A percentile compares a stretch with the other conserved stretches of the same genome.
Evolutionary conservation across 1,140 invertebrate genomes (phyloP).

Genomic region (Dendroctonus ponderosae): DNA sequence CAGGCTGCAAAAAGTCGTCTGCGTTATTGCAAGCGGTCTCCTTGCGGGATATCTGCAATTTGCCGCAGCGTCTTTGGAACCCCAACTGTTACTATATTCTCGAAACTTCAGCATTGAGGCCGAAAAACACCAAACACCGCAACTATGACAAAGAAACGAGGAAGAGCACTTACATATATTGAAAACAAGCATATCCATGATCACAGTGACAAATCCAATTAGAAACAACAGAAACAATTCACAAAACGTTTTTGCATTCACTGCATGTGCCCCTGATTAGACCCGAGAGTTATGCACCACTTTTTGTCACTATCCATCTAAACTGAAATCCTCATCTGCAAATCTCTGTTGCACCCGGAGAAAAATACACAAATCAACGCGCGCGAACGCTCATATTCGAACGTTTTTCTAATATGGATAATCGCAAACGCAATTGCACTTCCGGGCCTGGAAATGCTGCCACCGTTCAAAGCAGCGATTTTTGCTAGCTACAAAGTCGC

Average conservation of each 20-base stretch:
- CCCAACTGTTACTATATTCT: too few relatives aligned
- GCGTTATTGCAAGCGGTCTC: too few relatives aligned
- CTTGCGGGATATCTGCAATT: too few relatives aligned
- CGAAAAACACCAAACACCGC: too few relatives aligned
- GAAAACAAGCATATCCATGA: slow-evolving; percentile 22
- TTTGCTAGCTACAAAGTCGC: slow-evolving; percentile 20
- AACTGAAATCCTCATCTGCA: slow-evolving; percentile 7
- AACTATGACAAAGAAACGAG: background rate
- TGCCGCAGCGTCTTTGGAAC: too few relatives aligned
- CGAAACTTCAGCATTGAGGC: too few relatives aligned
- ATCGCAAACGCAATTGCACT: background rate
- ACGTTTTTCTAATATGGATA: background rate
- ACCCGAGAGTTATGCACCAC: slow-evolving; percentile 22
- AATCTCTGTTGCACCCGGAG: slow-evolving; percentile 1
- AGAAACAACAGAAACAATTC: slow-evolving; percentile 15
- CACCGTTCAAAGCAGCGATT: slow-evolving; percentile 7
- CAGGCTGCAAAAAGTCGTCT: too few relatives aligned
- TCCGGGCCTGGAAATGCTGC: background rate
- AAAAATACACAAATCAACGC: slow-evolving; percentile 13
- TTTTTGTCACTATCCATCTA: slow-evolving; percentile 7
- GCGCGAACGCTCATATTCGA: slow-evolving; percentile 13
- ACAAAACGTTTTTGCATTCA: slow-evolving; percentile 16
- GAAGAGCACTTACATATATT: slow-evolving; percentile 15
- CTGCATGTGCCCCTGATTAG: slow-evolving; percentile 3
- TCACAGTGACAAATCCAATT: slow-evolving; percentile 12